Base-by-base conservation (phyloP, 2,888 invertebrate genomes). In the Ectobius pallidus region DNA sequence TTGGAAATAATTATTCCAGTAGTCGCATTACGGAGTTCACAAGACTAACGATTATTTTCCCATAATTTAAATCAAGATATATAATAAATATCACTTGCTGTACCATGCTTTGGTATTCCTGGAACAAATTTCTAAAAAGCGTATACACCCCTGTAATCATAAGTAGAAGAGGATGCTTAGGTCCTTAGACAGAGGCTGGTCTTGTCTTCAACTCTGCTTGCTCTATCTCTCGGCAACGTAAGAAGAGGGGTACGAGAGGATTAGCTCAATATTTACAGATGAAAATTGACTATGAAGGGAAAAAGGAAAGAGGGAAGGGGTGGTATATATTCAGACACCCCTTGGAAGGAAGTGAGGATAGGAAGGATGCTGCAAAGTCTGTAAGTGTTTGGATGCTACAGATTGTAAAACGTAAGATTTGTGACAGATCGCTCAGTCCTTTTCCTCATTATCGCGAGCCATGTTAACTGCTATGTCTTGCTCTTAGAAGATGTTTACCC, bases 231-330 rank as follows among this genome's bases (percentile, higher is more conserved):
- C 30, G 58, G 52, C 27, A 27, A 42, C 58, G 69, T 25, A 25
- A 58, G 34, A 34, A 42, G 34, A 4, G 34, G 32, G 20, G 25
- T 39, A n/a, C n/a, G 16, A 44, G 44, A 62, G 81, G 82, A 83
- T 83, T 83, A 83, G 80, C 81, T 80, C 82, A 83, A 83, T 83
- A 83, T 83, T 83, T 83, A 81, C 83, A 80, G 81, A 83, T 81
- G 83, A 82, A 83, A 83, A 83, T 83, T 83, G 83, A 82, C 82
- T 82, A 80, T 67, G 72, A 70, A 72, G 74, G 72, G 67, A 74
- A 73, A 74, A 68, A 42, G 71, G 71, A 55, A 62, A 55, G 62
- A 61, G 65, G 27, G 65, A 20, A 44, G 65, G 62, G 44, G 65
- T 46, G 65, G 65, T 46, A 46, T 65, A 58, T 58, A 27, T 58